These are phyloP conservation scores for Cantharis flavilabris DNA, from an alignment of 2,888 invertebrate species.

Conservation along the genomic window DNA sequence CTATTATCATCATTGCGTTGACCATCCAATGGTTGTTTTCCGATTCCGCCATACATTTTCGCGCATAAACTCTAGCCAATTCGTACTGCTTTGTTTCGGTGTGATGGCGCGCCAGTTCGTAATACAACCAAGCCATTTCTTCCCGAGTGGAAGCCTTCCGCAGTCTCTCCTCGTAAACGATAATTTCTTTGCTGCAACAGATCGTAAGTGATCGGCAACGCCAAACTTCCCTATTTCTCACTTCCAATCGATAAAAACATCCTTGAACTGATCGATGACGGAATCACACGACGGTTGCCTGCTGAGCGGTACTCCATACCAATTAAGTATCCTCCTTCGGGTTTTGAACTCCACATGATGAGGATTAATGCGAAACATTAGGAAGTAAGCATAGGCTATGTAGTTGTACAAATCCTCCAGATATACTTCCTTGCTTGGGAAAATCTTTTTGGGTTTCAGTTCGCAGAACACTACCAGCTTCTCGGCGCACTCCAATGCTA, in stretches of 20 bases:
- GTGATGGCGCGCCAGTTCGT: slow-evolving; percentile 55
- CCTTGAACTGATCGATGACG: slow-evolving; percentile 46
- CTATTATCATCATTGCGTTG: slow-evolving; percentile 54
- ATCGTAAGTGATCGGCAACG: not conserved
- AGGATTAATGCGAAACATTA: slow-evolving; percentile 52
- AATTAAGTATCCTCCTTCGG: slow-evolving; percentile 44
- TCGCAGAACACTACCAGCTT: slow-evolving; percentile 55
- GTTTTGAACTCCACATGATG: slow-evolving; percentile 40
- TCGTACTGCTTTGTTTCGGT: slow-evolving; percentile 54
- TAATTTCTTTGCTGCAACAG: slow-evolving; percentile 42
- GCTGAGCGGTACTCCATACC: slow-evolving; percentile 47
- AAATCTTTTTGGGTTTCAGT: slow-evolving; percentile 47
- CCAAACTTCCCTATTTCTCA: slow-evolving; percentile 16
- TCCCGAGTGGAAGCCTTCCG: slow-evolving; percentile 43
- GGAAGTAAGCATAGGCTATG: slow-evolving; percentile 53
- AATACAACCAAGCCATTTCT: slow-evolving; percentile 57
- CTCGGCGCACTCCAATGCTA: slow-evolving; percentile 47
- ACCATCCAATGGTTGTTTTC: slow-evolving; percentile 53
- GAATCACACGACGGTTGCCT: slow-evolving; percentile 51
- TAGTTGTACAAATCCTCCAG: slow-evolving; percentile 51
- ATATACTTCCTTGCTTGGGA: slow-evolving; percentile 53
- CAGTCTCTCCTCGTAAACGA: slow-evolving; percentile 44
- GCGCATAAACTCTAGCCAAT: slow-evolving; percentile 52
- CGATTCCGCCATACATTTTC: slow-evolving; percentile 51
- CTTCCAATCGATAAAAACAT: slow-evolving; percentile 47